Percentiles rank a stretch among this genome's conserved stretches.
Evolutionary conservation across 2,888 invertebrate species (phyloP).

Genomic region (Apomyelois bistriatella): DNA sequence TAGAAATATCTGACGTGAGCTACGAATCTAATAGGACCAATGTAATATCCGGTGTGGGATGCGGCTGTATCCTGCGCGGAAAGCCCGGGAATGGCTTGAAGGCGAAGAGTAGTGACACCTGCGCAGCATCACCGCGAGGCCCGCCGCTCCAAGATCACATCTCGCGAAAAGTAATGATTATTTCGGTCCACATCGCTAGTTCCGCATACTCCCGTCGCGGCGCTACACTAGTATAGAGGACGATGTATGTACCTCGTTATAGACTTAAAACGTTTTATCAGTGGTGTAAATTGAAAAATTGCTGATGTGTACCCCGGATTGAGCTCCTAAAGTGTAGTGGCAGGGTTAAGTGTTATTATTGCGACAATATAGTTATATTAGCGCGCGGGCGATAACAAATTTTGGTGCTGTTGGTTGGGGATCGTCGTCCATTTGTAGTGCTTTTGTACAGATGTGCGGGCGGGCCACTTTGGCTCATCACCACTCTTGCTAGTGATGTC

Average conservation of each 20-base stretch:
- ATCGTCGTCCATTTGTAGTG: slow-evolving; percentile 42
- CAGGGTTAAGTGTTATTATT: slow-evolving; percentile 15
- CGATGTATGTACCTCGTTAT: slow-evolving; percentile 60
- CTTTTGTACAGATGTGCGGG: slow-evolving; percentile 45
- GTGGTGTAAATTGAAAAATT: slow-evolving; percentile 59
- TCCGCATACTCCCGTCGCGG: slow-evolving; percentile 67
- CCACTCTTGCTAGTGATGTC: slow-evolving; percentile 1
- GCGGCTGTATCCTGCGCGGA: slow-evolving; percentile 68
- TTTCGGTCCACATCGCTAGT: slow-evolving; percentile 73
- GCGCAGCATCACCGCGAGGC: slow-evolving; percentile 64
- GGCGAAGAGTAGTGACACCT: slow-evolving; percentile 58
- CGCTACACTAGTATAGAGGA: slow-evolving; percentile 61
- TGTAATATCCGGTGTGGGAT: slow-evolving; percentile 58
- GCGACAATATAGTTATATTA: slow-evolving; percentile 14
- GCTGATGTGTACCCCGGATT: slow-evolving; percentile 28
- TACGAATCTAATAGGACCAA: slow-evolving; percentile 59
- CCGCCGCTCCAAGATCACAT: slow-evolving; percentile 71
- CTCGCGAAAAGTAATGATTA: slow-evolving; percentile 80
- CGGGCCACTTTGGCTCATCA: slow-evolving; percentile 24
- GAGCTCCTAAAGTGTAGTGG: slow-evolving; percentile 28
- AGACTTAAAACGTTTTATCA: slow-evolving; percentile 66
- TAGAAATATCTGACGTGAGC: slow-evolving; percentile 39
- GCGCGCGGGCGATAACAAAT: slow-evolving; percentile 15
- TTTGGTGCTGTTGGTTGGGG: slow-evolving; percentile 19
- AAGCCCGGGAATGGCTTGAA: slow-evolving; percentile 69